Conservation (phyloP, 2,113 vertebrate genomes). For the Podilymbus podiceps region DNA sequence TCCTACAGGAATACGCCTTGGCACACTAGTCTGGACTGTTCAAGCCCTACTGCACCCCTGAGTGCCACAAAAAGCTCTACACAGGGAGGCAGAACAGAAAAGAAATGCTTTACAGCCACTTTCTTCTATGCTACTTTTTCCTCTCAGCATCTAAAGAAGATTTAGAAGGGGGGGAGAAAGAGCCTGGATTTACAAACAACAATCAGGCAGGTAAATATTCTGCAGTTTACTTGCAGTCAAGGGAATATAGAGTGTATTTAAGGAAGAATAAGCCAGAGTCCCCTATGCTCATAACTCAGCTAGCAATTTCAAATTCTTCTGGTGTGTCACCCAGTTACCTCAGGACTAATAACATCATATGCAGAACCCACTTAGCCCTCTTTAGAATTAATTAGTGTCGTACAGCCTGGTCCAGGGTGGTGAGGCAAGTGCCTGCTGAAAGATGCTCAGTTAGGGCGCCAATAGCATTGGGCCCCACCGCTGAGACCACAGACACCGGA, state of each 20-base stretch:
- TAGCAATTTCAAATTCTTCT: neutral
- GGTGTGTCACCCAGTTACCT: neutral
- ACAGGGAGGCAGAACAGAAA: neutral
- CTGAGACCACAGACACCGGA: neutral
- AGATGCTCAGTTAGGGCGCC: neutral
- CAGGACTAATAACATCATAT: neutral
- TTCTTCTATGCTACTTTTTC: slow-evolving; percentile 22
- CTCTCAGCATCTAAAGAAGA: neutral
- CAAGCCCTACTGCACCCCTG: slow-evolving; percentile 38
- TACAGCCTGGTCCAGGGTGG: fast-evolving
- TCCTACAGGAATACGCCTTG: slow-evolving; percentile 40
- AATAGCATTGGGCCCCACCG: neutral
- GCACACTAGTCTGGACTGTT: slow-evolving; percentile 47
- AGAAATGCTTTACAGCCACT: slow-evolving; percentile 45
- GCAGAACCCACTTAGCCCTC: neutral
- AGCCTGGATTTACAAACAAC: slow-evolving; percentile 50
- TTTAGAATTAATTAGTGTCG: neutral
- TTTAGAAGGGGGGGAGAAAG: neutral
- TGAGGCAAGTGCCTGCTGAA: neutral
- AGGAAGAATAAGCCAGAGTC: neutral
- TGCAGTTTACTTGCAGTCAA: neutral
- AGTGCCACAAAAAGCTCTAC: slow-evolving; percentile 40
- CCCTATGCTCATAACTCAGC: neutral
- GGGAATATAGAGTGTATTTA: slow-evolving; percentile 15
- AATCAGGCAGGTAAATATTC: slow-evolving; percentile 54